phyloP scores from a whole-genome alignment of 2,888 invertebrate genomes.

The Leptinotarsa tumamoca region DNA sequence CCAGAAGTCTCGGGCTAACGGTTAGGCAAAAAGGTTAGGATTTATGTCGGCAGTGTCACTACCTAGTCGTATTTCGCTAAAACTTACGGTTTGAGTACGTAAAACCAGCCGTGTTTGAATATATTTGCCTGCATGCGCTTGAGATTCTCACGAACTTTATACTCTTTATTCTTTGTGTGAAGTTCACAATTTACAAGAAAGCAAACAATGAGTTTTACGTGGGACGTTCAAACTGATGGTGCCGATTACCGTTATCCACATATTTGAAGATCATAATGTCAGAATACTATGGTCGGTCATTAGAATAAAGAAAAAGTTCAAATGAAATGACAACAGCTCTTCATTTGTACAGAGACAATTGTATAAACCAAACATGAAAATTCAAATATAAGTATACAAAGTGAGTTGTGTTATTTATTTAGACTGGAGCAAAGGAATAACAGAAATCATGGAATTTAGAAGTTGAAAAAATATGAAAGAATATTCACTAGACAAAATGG shows the following conservation, averaged over 20 bases:
- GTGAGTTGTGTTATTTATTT: too few relatives aligned
- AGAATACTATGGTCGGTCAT: neutral
- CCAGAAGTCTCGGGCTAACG: slow-evolving; percentile 12
- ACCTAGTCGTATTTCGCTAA: slow-evolving; percentile 26
- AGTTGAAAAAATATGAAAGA: too few relatives aligned
- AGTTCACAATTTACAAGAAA: slow-evolving; percentile 21
- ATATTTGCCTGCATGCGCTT: slow-evolving; percentile 39
- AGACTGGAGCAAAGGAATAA: too few relatives aligned
- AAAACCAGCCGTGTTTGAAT: slow-evolving; percentile 39
- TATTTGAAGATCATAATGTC: slow-evolving; percentile 4
- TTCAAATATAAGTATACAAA: too few relatives aligned
- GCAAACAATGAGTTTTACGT: slow-evolving; percentile 16
- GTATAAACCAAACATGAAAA: too few relatives aligned
- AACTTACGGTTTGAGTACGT: slow-evolving; percentile 36
- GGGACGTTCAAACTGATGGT: slow-evolving; percentile 13
- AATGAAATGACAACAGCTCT: too few relatives aligned
- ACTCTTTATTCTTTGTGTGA: slow-evolving; percentile 24
- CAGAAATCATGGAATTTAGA: neutral
- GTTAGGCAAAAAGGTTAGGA: slow-evolving; percentile 19
- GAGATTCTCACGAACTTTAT: slow-evolving; percentile 37
- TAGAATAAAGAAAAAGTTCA: too few relatives aligned
- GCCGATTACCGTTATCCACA: slow-evolving; percentile 5
- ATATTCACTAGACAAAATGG: too few relatives aligned
- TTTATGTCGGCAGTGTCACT: slow-evolving; percentile 26
- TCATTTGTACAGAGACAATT: too few relatives aligned